Base-by-base conservation (phyloP, 2,888 invertebrate genomes). In the Tipula unca region DNA sequence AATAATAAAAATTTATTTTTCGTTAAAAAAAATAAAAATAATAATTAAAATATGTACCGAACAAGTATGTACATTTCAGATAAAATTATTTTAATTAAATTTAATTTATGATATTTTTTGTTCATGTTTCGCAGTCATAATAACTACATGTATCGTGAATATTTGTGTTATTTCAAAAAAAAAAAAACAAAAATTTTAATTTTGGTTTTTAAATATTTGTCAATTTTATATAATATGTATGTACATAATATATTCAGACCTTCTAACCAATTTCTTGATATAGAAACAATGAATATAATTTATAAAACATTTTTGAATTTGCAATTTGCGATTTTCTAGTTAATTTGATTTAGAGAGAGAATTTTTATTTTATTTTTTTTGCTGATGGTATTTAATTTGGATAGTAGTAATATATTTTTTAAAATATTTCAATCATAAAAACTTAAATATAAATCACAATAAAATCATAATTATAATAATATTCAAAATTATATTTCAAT, bases 51-150 rank as follows among this genome's bases (percentile, higher is more conserved):
- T 69, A 69, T 69, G 69, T 69, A 69, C 32, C 17, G 48, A 48
- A 48, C 17, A 32, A 25, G 69, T 69, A 69, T 69, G 69, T 69
- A 69, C 69, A 69, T 69, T 69, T 69, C 69, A 69, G 69, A 69
- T 69, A 69, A 69, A 69, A 69, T 69, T 69, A 69, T 69, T 69
- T 69, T 69, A 69, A 69, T 69, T 69, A 69, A 69, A 69, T 69
- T 69, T 25, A 69, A 69, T 69, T 69, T 69, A 69, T 69, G 69
- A 69, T 69, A 25, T 69, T 69, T 69, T 69, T 25, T 69, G 48
- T 25, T 14, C 25, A 69, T 69, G 69, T 69, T 69, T 69, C 69
- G 20, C 25, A 20, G 6, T 54, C 10, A 69, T 69, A 20, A 25
- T 69, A 35, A 35, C 35, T 4, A 69, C 69, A 69, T 54, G 20